phyloP scores from a whole-genome alignment of 2,113 vertebrate species.

The Trogon surrucura region DNA sequence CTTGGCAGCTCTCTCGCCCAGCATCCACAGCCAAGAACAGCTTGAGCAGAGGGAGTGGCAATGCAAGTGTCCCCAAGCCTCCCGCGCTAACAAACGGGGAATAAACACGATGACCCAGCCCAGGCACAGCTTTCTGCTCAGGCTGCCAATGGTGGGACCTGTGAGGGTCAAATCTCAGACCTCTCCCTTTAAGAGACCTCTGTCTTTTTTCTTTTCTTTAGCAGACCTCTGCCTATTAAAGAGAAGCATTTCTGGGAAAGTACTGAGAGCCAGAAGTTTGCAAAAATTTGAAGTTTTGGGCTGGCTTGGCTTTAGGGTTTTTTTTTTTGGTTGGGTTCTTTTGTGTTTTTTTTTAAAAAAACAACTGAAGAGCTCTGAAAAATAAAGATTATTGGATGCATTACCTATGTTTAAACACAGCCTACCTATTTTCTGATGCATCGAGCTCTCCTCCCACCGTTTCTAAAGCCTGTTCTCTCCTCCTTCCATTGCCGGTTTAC shows the following conservation, averaged over 20 bases:
- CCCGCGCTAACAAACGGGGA: background rate
- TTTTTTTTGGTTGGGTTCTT: too few relatives aligned
- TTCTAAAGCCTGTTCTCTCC: background rate
- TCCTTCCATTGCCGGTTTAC: background rate
- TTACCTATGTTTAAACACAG: background rate
- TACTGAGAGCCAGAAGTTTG: background rate
- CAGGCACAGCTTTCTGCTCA: background rate
- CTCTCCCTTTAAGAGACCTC: accelerated
- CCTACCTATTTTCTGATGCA: background rate
- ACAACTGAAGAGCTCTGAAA: background rate
- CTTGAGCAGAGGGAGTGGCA: background rate
- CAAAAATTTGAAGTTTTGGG: background rate
- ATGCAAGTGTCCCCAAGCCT: background rate
- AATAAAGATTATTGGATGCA: background rate
- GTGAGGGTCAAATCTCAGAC: accelerated
- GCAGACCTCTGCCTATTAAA: accelerated
- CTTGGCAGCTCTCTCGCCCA: background rate
- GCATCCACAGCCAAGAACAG: background rate
- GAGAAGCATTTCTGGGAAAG: background rate
- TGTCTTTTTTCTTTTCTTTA: background rate
- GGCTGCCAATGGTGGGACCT: background rate
- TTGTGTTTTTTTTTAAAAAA: too few relatives aligned
- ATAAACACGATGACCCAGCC: background rate
- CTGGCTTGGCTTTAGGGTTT: background rate
- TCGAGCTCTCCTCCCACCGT: background rate